phyloP scores from a whole-genome alignment of 2,113 vertebrate species.

The Onychostruthus taczanowskii region DNA sequence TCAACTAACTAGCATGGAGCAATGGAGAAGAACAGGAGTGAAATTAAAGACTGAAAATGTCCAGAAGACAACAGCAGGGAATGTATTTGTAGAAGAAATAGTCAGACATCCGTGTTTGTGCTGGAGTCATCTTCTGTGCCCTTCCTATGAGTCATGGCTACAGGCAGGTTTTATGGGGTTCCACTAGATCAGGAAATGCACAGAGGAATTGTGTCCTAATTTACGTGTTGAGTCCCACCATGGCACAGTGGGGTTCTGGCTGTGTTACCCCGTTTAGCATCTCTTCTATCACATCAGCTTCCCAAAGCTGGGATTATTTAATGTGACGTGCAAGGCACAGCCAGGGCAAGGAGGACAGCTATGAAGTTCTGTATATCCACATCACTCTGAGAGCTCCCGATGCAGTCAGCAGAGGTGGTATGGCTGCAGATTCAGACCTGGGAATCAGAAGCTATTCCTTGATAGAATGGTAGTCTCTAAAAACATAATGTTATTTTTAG shows the following conservation, averaged over 20 bases:
- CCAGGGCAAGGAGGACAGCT: background rate
- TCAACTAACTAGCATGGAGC: background rate
- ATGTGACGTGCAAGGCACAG: background rate
- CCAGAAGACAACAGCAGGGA: background rate
- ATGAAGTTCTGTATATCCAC: background rate
- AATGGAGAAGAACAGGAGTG: background rate
- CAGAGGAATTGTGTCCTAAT: background rate
- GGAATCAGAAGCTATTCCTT: background rate
- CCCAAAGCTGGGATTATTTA: background rate
- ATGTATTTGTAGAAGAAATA: background rate
- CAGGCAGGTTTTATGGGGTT: background rate
- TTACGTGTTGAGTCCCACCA: background rate
- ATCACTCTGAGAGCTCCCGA: background rate
- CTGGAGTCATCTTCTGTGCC: background rate
- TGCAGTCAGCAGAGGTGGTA: background rate
- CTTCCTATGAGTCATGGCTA: background rate
- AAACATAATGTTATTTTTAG: background rate
- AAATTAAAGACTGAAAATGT: background rate
- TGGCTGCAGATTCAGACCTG: background rate
- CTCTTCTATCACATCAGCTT: background rate
- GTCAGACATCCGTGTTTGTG: background rate
- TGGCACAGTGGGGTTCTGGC: background rate
- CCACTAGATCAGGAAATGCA: background rate
- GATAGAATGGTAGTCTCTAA: background rate
- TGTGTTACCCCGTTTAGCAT: background rate